Evolutionary conservation across 2,888 invertebrate species (phyloP).

Genomic region (Cephonodes hylas): DNA sequence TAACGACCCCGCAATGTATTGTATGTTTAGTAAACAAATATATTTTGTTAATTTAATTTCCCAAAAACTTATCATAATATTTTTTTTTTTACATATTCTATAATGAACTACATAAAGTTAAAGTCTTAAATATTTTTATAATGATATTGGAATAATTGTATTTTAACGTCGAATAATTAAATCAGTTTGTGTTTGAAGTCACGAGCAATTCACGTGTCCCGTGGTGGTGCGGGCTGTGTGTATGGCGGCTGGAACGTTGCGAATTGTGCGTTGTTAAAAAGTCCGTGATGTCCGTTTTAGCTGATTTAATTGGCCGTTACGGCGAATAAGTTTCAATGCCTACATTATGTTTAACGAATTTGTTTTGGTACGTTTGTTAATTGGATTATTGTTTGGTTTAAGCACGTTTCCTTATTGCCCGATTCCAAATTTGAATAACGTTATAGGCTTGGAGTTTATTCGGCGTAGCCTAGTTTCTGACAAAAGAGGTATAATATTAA

Average conservation of each 20-base stretch:
- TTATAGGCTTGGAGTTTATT: neutral
- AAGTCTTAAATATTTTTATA: too few species aligned
- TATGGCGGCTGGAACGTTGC: neutral
- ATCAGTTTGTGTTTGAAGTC: neutral
- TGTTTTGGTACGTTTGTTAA: neutral
- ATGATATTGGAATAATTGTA: too few species aligned
- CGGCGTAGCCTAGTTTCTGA: too few species aligned
- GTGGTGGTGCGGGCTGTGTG: neutral
- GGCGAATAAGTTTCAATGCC: conserved; percentile 6
- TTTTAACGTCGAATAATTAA: neutral
- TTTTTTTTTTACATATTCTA: too few species aligned
- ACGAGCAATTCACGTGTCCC: neutral
- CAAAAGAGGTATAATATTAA: neutral
- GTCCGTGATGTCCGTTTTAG: conserved; percentile 7
- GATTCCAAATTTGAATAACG: neutral
- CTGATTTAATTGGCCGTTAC: conserved; percentile 9
- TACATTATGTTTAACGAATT: conserved; percentile 6
- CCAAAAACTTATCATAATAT: too few species aligned
- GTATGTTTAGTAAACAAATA: too few species aligned
- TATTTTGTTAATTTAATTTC: too few species aligned
- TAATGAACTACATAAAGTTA: too few species aligned
- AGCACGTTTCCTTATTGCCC: conserved; percentile 1
- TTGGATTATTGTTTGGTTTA: neutral
- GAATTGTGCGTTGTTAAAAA: neutral
- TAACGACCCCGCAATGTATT: too few species aligned